phyloP scores from a whole-genome alignment of 2,113 vertebrate species.

The Phoxinus phoxinus region DNA sequence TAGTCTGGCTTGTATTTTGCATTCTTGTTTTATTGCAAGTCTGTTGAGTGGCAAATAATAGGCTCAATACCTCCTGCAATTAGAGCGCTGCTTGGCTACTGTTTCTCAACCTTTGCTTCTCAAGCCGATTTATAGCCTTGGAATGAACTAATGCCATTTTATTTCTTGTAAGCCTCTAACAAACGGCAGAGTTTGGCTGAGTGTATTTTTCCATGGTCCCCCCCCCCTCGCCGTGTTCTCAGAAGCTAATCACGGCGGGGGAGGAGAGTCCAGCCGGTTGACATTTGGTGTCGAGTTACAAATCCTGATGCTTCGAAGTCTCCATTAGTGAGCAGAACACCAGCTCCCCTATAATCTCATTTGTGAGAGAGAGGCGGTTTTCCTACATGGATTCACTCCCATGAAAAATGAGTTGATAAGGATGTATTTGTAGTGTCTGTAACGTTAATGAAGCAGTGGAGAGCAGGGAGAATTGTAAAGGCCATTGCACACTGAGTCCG shows the following conservation, averaged over 20 bases:
- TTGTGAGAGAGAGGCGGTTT: neutral
- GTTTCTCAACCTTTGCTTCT: conserved; percentile 26
- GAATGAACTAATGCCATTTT: conserved; percentile 63
- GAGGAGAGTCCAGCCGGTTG: conserved; percentile 61
- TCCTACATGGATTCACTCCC: neutral
- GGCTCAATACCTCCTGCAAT: conserved; percentile 21
- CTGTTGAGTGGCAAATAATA: conserved; percentile 9
- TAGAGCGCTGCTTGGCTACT: conserved; percentile 12
- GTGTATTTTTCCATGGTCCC: conserved; percentile 53
- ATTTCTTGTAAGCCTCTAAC: conserved; percentile 67
- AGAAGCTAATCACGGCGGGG: conserved; percentile 56
- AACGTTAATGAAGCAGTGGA: neutral
- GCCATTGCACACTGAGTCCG: too few species aligned
- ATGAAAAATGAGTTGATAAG: neutral
- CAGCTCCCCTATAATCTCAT: neutral
- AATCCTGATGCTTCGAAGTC: conserved; percentile 5
- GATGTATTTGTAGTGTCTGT: neutral
- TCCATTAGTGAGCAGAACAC: neutral
- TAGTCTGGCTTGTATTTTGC: conserved; percentile 6
- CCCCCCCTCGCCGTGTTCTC: conserved; percentile 37
- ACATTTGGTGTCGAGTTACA: conserved; percentile 57
- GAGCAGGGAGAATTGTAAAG: neutral
- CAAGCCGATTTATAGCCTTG: conserved; percentile 64
- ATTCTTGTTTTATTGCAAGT: conserved; percentile 11
- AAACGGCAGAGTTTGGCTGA: conserved; percentile 62